phyloP scores from a whole-genome alignment of 2,113 vertebrate genomes.

The Aythya baeri region DNA sequence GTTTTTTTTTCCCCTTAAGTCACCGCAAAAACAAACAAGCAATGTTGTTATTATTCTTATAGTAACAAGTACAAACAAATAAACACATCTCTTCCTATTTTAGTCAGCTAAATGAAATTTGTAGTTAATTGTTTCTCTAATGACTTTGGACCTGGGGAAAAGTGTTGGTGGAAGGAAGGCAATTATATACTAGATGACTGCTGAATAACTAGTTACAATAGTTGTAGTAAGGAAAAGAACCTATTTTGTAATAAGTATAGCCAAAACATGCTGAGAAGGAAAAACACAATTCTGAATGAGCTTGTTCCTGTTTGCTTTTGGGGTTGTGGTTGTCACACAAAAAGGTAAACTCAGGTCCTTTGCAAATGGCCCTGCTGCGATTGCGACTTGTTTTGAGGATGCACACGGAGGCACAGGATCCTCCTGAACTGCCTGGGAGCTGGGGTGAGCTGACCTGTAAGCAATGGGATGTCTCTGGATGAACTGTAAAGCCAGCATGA shows the following conservation, averaged over 20 bases:
- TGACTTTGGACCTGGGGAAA: background rate
- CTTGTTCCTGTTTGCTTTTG: background rate
- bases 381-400: background rate
- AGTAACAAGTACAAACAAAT: conserved; percentile 21
- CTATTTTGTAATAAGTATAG: background rate
- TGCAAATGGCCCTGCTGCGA: background rate
- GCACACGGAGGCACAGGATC: background rate
- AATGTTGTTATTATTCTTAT: background rate
- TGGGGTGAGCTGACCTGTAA: background rate
- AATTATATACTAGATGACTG: background rate
- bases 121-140: conserved; percentile 20
- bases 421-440: background rate
- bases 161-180: conserved; percentile 20
- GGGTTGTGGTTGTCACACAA: background rate
- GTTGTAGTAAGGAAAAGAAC: background rate
- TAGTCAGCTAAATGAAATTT: background rate
- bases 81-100: background rate
- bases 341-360: background rate
- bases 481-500: background rate
- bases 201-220: conserved; percentile 6
- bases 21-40: background rate
- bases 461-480: background rate
- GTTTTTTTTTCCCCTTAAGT: background rate
- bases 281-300: background rate
- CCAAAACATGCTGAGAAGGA: conserved; percentile 1